Percentiles rank a stretch among this genome's conserved stretches.
Conservation (phyloP, 1,140 invertebrate genomes). For the Nomia melanderi region DNA sequence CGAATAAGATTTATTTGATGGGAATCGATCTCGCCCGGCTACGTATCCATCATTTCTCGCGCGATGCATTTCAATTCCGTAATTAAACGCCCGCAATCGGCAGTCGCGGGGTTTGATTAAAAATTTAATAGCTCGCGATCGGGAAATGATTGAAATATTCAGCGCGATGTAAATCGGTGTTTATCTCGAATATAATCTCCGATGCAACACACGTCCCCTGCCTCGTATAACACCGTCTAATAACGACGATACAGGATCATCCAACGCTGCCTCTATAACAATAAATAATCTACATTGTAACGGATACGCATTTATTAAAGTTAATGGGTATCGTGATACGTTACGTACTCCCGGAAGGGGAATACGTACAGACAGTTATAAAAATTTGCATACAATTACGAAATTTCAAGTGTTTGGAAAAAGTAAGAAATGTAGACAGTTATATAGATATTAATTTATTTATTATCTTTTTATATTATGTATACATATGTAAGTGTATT, state of each 20-base stretch:
- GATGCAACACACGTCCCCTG: background rate
- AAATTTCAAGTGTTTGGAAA: background rate
- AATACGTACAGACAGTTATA: background rate
- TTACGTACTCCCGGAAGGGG: background rate
- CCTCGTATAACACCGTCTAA: background rate
- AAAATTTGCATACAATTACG: background rate
- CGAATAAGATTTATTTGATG: background rate
- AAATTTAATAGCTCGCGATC: conserved; percentile 12
- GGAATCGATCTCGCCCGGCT: background rate
- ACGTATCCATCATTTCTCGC: background rate
- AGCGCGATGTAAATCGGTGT: background rate
- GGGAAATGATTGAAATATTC: conserved; percentile 7
- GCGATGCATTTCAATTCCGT: background rate
- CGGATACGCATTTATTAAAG: conserved; percentile 29
- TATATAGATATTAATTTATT: too few species aligned
- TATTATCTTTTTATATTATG: too few species aligned
- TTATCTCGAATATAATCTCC: background rate
- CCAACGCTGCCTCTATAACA: background rate
- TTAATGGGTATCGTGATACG: background rate
- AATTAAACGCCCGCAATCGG: conserved; percentile 11
- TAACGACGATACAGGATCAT: conserved; percentile 8
- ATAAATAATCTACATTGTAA: background rate
- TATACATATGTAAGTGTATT: too few species aligned
- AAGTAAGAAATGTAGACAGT: background rate
- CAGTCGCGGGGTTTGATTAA: background rate